Evolutionary conservation across 2,888 invertebrate genomes (phyloP), one percentile per base, ranked within the genome.

Genomic region (Agrotis clavis): DNA sequence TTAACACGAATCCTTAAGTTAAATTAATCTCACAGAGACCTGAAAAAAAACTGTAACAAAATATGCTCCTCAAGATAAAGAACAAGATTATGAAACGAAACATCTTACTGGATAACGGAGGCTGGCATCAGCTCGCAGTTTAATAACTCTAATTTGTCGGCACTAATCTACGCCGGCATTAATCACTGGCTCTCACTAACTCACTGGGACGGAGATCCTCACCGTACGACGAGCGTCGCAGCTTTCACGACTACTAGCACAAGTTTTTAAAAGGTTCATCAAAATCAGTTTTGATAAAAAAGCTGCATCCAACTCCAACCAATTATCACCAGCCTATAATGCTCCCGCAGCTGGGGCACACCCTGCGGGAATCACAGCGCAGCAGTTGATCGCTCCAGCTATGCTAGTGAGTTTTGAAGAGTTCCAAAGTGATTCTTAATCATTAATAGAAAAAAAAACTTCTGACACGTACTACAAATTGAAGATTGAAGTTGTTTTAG

Each of bases 61-160:
- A 25, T 4, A 72, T 72, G 18, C 30, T 41, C 6, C 5, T 18
- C 18, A 57, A 25, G 11, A 61, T 30, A 56, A 61, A 71, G n/a
- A 45, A 56, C 4, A 61, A 48, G 48, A 54, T 48, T 59, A 54
- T 30, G 25, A 54, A 9, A 18, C 25, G 45, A 71, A 14, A 48
- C 3, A 59, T 59, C 16, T 59, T 1, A 19, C 11, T n/a, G 18
- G 30, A 48, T 14, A 18, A 35, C 21, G 25, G 11, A 14, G 21
- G 48, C 71, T 57, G 70, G 21, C 47, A 30, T 60, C 72, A 65
- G 66, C 62, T 47, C 59, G 61, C 61, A 51, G 64, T 61, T 65
- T 81, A 71, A 71, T 82, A 75, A 67, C 65, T 73, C 41, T 79
- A 62, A 82, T 82, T 79, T 63, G 67, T 76, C 67, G 19, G 19